phyloP scores from a whole-genome alignment of 92 coral and sea anemone genomes.

The Umimayanthus kanabou region DNA sequence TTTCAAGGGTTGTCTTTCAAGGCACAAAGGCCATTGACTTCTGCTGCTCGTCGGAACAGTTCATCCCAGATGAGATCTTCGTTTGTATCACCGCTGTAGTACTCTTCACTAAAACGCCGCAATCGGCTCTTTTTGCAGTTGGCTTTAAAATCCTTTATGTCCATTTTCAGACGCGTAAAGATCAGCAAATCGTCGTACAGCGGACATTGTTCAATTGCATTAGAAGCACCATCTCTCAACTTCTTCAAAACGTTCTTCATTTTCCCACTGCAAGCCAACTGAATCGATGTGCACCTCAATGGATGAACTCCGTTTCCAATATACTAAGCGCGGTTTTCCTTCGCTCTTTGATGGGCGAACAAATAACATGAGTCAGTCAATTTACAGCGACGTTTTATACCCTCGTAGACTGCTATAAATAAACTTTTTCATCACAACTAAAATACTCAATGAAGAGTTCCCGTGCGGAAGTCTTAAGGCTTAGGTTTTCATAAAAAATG shows the following conservation, averaged over 20 bases:
- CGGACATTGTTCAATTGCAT: background rate
- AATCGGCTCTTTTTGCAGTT: background rate
- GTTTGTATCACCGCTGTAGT: background rate
- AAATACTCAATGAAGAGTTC: background rate
- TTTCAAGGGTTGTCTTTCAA: too few relatives aligned
- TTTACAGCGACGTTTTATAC: background rate
- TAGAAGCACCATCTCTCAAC: conserved; percentile 11
- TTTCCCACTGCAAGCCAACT: background rate
- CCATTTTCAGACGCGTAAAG: conserved; percentile 27
- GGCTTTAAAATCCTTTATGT: conserved; percentile 22
- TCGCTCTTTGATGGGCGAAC: background rate
- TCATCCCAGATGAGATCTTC: conserved; percentile 34
- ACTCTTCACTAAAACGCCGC: background rate
- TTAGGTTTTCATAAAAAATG: background rate
- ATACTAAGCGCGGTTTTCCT: background rate
- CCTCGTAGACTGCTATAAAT: background rate
- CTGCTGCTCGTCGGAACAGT: conserved; percentile 33
- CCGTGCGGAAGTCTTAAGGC: conserved; percentile 6
- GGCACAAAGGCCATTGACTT: background rate
- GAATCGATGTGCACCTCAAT: background rate
- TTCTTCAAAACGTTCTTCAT: conserved; percentile 28
- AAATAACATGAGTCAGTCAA: background rate
- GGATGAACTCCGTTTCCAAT: background rate
- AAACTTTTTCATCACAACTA: background rate
- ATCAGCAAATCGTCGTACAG: conserved; percentile 20